Percentiles rank a stretch among this genome's conserved stretches.
Evolutionary conservation across 2,113 vertebrate genomes (phyloP).

Genomic region (Clarias batrachus): DNA sequence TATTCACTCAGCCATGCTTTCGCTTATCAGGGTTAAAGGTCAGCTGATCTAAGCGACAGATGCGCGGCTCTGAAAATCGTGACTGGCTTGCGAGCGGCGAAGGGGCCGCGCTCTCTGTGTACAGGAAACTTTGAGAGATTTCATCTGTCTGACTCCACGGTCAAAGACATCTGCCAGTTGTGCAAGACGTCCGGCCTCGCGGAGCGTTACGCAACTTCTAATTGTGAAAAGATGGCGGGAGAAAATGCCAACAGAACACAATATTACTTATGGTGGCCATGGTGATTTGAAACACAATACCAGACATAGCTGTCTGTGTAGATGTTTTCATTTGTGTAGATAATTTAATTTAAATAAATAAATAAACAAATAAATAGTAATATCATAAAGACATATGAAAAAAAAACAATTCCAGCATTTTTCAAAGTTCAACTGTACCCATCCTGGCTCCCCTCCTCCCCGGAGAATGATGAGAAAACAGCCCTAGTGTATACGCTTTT

Average conservation of each 20-base stretch:
- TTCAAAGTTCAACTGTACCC: background rate
- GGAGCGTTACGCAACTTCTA: conserved; percentile 15
- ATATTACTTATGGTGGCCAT: conserved; percentile 14
- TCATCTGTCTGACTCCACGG: background rate
- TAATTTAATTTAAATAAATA: background rate
- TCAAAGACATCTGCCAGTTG: conserved; percentile 42
- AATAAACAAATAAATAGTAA: background rate
- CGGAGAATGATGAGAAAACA: background rate
- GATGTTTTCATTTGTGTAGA: background rate
- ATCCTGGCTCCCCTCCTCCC: background rate
- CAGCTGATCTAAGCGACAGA: conserved; percentile 2
- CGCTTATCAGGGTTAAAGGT: background rate
- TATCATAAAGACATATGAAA: background rate
- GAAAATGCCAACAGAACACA: conserved; percentile 7
- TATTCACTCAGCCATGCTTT: background rate
- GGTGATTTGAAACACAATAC: conserved; percentile 19
- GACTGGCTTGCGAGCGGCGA: background rate
- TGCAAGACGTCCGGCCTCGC: conserved; percentile 19
- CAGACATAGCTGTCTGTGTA: background rate
- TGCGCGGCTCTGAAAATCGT: background rate
- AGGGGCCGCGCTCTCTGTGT: background rate
- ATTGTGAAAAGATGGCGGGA: conserved; percentile 20
- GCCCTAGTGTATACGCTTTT: background rate
- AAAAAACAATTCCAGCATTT: background rate
- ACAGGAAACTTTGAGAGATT: conserved; percentile 10